Evolutionary conservation across 2,888 invertebrate genomes (phyloP), one percentile per base, ranked within the genome.

Genomic region (Drosophila pseudotakahashii): DNA sequence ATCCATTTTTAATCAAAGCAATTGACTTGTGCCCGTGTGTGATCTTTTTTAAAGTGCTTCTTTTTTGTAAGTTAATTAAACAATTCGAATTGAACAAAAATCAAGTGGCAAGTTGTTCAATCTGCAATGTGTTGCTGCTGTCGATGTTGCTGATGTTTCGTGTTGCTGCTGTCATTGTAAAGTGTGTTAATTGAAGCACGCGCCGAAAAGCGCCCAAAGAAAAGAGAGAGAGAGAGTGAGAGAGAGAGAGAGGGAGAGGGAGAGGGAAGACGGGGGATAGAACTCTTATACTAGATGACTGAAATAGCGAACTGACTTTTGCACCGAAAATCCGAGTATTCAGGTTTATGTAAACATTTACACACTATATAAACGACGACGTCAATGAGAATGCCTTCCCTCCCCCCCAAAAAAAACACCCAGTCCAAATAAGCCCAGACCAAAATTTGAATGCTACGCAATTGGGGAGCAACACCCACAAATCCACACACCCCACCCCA

Each of bases 321-420:
- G 70, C 78, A 79, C 60, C 76, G 73, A 62, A 82, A 79, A 77
- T 62, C 45, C 32, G 36, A 63, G 53, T 75, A 72, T 77, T 79
- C 78, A 66, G 75, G 69, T 81, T 84, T 80, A 80, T 80, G 80
- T 84, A 84, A 82, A 84, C 81, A 84, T 78, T 80, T 84, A 47
- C 66, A 76, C 70, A 79, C 54, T 76, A 55, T 23, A 51, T 19
- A 52, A 60, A 69, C 69, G 51, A 62, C 70, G 78, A 82, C 82
- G 82, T 82, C 82, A 84, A 78, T 84, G 72, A 41, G 61, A 58
- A 30, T 39, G 32, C 19, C 19, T 19, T 19, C 19, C 19, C 19
- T 19, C 2, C 19, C 19, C 41, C 30, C 30, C 7, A 26, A 26
- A 16, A 26, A 48, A 16, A 26, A 48, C 44, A 32, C 50, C 60